Evolutionary conservation across 1,140 invertebrate species (phyloP), one percentile per base, ranked within the genome.

Genomic region (Akabosia matsudoensis): DNA sequence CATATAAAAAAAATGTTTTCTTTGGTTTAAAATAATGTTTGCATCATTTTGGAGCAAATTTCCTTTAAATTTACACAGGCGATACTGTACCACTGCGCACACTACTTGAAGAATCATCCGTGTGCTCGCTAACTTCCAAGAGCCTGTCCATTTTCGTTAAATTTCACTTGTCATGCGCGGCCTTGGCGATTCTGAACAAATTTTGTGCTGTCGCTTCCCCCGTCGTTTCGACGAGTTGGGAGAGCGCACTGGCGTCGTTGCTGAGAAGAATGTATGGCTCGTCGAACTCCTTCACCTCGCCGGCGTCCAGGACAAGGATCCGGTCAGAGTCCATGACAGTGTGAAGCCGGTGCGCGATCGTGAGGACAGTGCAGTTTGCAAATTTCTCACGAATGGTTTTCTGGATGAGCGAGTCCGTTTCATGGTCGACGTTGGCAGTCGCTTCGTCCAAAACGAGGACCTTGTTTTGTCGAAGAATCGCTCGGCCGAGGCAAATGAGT

Each of bases 331-430:
- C 72, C 22, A 74, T 74, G 30, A 74, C 45, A 3, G 72, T 74
- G 33, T 74, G 72, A 3, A 74, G 72, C 13, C 72, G 87, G 86
- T 95, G 93, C 2, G 93, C 93, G 33, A 95, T 93, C 0, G 93
- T 95, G 14, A 95, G 82, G 0, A 95, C 91, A 0, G 93, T 95
- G 82, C 92, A 94, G 1, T 89, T 84, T 0, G 85, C 85, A 80
- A 94, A 94, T 79, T 91, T 91, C 0, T 85, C 85, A 34, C 91
- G 86, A 37, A 93, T 93, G 0, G 92, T 91, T 76, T 87, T 87
- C 82, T 93, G 92, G 72, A 93, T 92, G 2, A 92, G 82, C 37
- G 88, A 87, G 83, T 93, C 91, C n/a, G 90, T 83, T 82, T 67
- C 61, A 31, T 67, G 61, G n/a, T 67, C 61, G n/a, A 67, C 61